phyloP scores from a whole-genome alignment of 2,888 invertebrate species.

The Tolmerus cingulatus region DNA sequence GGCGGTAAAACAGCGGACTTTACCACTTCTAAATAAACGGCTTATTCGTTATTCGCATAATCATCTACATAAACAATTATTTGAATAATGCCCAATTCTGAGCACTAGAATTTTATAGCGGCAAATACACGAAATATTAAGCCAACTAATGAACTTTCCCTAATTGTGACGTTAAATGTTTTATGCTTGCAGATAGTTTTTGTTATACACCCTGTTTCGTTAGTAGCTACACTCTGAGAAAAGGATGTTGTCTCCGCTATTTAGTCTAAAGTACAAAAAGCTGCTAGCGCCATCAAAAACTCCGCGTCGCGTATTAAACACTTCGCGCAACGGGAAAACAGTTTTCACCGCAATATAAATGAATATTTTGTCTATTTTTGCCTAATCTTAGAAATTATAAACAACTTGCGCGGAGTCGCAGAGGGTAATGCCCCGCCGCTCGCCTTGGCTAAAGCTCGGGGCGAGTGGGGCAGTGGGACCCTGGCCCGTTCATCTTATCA shows the following conservation, averaged over 20 bases:
- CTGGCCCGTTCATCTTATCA: background rate
- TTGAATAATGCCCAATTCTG: too few relatives aligned
- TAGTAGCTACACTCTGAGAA: background rate
- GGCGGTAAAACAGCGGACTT: too few relatives aligned
- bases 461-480: background rate
- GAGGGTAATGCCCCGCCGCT: background rate
- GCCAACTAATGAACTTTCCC: too few relatives aligned
- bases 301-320: background rate
- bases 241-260: background rate
- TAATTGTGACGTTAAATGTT: too few relatives aligned
- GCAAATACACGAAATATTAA: too few relatives aligned
- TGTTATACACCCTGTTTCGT: background rate
- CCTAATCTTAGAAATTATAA: background rate
- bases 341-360: background rate
- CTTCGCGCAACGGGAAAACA: background rate
- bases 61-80: too few relatives aligned
- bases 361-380: background rate
- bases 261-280: background rate
- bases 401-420: background rate
- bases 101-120: too few relatives aligned
- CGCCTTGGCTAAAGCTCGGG: background rate
- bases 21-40: too few relatives aligned
- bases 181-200: background rate
- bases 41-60: too few relatives aligned
- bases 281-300: background rate